phyloP scores from a whole-genome alignment of 2,888 invertebrate genomes.

The Scaeva pyrastri region DNA sequence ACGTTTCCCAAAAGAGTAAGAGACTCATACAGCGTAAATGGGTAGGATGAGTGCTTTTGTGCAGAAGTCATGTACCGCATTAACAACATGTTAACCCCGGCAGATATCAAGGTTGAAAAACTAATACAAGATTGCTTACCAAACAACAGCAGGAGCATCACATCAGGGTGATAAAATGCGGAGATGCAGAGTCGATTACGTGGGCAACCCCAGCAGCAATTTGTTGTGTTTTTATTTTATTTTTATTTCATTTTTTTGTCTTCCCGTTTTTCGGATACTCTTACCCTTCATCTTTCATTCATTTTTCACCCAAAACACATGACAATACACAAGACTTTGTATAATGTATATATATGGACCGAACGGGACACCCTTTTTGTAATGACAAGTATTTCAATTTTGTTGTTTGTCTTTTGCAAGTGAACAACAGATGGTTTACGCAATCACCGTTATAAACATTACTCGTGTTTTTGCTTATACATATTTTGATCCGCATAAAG shows the following conservation, averaged over 20 bases:
- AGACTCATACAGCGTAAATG: slow-evolving; percentile 73
- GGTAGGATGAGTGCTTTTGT: slow-evolving; percentile 74
- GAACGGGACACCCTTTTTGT: not conserved
- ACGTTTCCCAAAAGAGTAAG: slow-evolving; percentile 82
- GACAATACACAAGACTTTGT: slow-evolving; percentile 11
- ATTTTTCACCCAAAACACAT: slow-evolving; percentile 31
- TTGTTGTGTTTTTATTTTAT: slow-evolving; percentile 83
- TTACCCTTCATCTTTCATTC: slow-evolving; percentile 43
- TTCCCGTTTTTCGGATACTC: slow-evolving; percentile 30
- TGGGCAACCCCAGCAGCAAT: slow-evolving; percentile 84
- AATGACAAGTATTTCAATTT: slow-evolving; percentile 70
- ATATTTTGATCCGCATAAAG: slow-evolving; percentile 48
- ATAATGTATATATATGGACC: not conserved
- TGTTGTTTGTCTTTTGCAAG: slow-evolving; percentile 77
- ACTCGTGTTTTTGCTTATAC: too few relatives aligned
- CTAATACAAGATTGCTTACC: slow-evolving; percentile 75
- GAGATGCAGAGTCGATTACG: slow-evolving; percentile 83
- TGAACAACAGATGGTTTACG: slow-evolving; percentile 80
- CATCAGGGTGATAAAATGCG: slow-evolving; percentile 72
- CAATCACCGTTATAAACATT: slow-evolving; percentile 79
- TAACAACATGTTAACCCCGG: slow-evolving; percentile 83
- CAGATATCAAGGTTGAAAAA: slow-evolving; percentile 73
- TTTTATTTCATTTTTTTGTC: slow-evolving; percentile 77
- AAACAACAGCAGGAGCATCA: slow-evolving; percentile 12
- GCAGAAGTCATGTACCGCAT: slow-evolving; percentile 79